Base-by-base conservation (phyloP, 2,113 vertebrate genomes). In the Pithys albifrons region DNA sequence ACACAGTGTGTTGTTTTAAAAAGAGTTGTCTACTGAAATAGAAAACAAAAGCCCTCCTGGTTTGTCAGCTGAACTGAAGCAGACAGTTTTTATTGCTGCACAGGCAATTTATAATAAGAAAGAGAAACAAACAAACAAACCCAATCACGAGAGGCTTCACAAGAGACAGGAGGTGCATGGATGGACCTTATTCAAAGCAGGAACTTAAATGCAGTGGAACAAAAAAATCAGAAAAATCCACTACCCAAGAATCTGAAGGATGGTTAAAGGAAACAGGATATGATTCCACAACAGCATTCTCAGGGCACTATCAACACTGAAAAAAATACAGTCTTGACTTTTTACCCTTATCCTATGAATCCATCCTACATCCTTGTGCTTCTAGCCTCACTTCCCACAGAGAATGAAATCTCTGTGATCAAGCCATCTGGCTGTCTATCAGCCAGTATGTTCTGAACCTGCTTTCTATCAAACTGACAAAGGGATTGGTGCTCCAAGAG, bases 381-480 rank as follows among this genome's bases (percentile, higher is more conserved):
- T 96, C 77, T 82, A 87, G 84, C 84, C 61, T 91, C 89, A 87
- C 92, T 94, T 97, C 79, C 86, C 72, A 78, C 57, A 84, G 93
- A 93, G 77, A 85, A 93, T n/a, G 89, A 95, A 78, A 93, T 95
- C 81, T 91, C 91, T 95, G 43, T 89, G 89, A 91, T 95, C 86
- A 8, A 64, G 65, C 93, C 95, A 93, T 95, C 91, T 95, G 94
- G 82, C 91, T 92, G 94, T 93, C 91, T 95, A 51, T 95, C 94
- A 95, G 91, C 61, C 91, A 71, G 86, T 78, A 72, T 81, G 86
- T 81, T 93, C 80, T 52, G 57, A 93, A 95, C 89, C 93, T 95
- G 94, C 89, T 95, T 96, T 91, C 86, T 78, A 89, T 96, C 95
- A 96, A 91, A 89, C 65, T 93, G 95, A 83, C 76, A 85, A 89